Percentiles rank a stretch among this genome's conserved stretches.
These are phyloP conservation scores for Campylomormyrus numenius DNA, from an alignment of 2,113 vertebrate genomes.

Conservation along the genomic window DNA sequence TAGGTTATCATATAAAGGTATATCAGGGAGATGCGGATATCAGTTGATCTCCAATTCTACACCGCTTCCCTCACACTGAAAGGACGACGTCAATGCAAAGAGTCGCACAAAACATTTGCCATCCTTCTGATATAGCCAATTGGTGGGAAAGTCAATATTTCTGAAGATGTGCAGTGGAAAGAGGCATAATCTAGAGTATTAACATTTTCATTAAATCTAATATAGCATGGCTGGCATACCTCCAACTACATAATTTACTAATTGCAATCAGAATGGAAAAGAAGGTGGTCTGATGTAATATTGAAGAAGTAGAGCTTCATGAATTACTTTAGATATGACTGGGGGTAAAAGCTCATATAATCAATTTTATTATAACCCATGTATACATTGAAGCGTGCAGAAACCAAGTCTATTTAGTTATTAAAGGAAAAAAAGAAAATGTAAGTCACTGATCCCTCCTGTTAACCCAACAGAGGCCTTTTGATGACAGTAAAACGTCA, in stretches of 20 bases:
- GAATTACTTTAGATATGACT: conserved; percentile 20
- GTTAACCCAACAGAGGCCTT: neutral
- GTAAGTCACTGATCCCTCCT: neutral
- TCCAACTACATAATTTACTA: conserved; percentile 64
- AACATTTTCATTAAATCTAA: conserved; percentile 65
- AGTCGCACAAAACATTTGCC: conserved; percentile 24
- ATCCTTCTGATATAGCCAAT: conserved; percentile 49
- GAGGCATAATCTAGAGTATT: conserved; percentile 40
- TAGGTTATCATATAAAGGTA: neutral
- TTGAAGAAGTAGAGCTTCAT: conserved; percentile 17
- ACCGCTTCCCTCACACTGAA: neutral
- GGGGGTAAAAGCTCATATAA: neutral
- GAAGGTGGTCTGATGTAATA: conserved; percentile 34
- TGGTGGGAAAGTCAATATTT: conserved; percentile 58
- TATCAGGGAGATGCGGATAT: neutral
- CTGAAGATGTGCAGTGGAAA: conserved; percentile 33
- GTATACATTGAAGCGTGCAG: neutral
- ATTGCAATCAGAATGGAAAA: conserved; percentile 59
- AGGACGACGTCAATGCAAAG: neutral
- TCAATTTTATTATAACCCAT: neutral
- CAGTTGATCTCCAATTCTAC: neutral
- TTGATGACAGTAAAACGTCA: neutral
- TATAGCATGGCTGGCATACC: conserved; percentile 54
- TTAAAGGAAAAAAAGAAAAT: neutral
- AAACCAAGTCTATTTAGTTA: neutral